Evolutionary conservation across 2,797 vertebrate species (phyloP), one percentile per base, ranked within the genome.

Genomic region (Chelon labrosus): DNA sequence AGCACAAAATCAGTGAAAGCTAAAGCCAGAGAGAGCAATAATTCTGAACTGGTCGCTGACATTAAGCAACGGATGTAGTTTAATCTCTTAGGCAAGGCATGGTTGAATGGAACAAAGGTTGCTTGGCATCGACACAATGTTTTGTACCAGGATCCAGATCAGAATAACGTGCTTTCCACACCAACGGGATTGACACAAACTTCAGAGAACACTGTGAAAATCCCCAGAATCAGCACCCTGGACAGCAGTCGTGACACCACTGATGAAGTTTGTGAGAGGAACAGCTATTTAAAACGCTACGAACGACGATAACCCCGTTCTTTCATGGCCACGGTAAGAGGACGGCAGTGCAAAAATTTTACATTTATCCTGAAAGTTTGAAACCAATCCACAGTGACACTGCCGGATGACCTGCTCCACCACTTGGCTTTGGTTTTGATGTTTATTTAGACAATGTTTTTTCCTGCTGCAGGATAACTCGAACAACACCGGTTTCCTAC

Each of bases 381-480:
- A 59, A 17, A 46, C 17, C 31, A 57, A 38, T 20, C 55, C 13
- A 37, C 44, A 17, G 20, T 63, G 44, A 63, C 8, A 60, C 27
- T 6, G 35, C 31, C 39, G 9, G 4, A 41, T 31, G 20, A 69
- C 80, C 54, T 42, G 65, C 51, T 71, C n/a, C 7, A 12, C 5
- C 4, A 8, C 47, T 49, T 27, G 41, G 14, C 39, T 2, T 4
- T 50, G 37, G 16, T 20, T 65, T 19, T 19, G 46, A 62, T 68
- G 5, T 64, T 65, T 60, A 44, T 62, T 68, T 16, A 10, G 73
- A 71, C 35, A 57, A 75, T 76, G 38, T 49, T 16, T 65, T 69
- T 80, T 74, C 72, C 78, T 71, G 37, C 73, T 58, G 55, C 73
- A 66, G 73, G 61, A 83, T 69, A 70, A 66, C 51, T 12, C 74